phyloP scores from a whole-genome alignment of 2,797 vertebrate genomes.

The Garrulus glandarius region DNA sequence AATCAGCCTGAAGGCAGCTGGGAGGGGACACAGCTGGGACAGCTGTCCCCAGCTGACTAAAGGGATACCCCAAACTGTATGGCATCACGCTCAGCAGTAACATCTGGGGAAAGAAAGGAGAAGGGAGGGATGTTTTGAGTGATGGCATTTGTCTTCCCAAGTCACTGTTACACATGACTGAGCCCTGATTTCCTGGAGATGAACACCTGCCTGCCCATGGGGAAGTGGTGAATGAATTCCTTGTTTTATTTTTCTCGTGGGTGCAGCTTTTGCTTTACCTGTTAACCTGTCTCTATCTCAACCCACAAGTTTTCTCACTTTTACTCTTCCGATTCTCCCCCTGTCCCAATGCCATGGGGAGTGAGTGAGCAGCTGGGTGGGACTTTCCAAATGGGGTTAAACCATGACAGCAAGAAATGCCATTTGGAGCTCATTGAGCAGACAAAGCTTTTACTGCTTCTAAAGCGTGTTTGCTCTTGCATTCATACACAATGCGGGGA shows the following conservation, averaged over 20 bases:
- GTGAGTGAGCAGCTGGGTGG: background rate
- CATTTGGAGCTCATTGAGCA: conserved; percentile 25
- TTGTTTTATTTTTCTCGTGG: background rate
- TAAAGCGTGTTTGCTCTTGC: background rate
- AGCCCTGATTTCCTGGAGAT: background rate
- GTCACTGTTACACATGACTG: background rate
- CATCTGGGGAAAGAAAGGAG: background rate
- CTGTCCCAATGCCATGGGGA: fast-evolving
- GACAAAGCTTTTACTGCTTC: background rate
- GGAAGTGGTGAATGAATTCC: background rate
- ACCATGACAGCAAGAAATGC: background rate
- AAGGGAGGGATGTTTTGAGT: background rate
- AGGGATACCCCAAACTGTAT: background rate
- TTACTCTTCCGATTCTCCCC: background rate
- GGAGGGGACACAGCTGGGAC: background rate
- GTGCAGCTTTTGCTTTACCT: background rate
- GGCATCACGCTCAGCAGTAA: background rate
- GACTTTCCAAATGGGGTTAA: background rate
- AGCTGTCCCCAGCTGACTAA: background rate
- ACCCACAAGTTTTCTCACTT: background rate
- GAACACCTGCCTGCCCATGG: background rate
- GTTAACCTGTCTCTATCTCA: background rate
- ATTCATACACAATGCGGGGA: background rate
- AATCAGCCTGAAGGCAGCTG: background rate
- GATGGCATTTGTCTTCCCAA: background rate